Conservation (phyloP, 2,888 invertebrate genomes). For the Caenorhabditis sp. region DNA sequence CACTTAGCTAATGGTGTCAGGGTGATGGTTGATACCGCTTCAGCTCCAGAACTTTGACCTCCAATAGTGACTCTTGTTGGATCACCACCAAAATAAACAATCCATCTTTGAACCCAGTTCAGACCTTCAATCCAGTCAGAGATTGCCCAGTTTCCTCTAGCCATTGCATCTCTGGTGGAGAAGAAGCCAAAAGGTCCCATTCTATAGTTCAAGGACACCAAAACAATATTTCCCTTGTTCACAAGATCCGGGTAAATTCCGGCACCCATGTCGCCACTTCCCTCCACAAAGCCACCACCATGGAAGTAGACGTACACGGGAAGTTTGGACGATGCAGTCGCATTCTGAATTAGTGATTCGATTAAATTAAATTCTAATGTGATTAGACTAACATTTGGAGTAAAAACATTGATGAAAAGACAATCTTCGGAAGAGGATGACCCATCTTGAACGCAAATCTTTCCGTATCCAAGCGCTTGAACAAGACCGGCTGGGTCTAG, state of each 20-base stretch:
- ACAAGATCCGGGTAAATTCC: constrained; percentile 65
- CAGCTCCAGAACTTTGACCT: constrained; percentile 69
- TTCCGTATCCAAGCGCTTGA: constrained; percentile 56
- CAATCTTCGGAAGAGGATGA: constrained; percentile 54
- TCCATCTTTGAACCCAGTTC: constrained; percentile 69
- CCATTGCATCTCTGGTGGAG: constrained; percentile 62
- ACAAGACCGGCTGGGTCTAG: constrained; percentile 54
- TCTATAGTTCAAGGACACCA: constrained; percentile 68
- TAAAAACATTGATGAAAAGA: constrained; percentile 64
- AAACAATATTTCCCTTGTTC: constrained; percentile 58
- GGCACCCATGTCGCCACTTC: constrained; percentile 61
- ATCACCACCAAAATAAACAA: constrained; percentile 66
- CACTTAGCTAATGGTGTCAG: constrained; percentile 59
- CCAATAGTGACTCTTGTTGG: constrained; percentile 63
- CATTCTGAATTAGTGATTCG: constrained; percentile 37
- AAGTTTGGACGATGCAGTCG: constrained; percentile 47
- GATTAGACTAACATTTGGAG: constrained; percentile 55
- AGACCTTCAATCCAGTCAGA: constrained; percentile 66
- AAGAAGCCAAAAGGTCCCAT: constrained; percentile 70
- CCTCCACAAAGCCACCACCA: constrained; percentile 68
- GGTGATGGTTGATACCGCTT: constrained; percentile 65
- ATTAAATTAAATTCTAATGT: not conserved
- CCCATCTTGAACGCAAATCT: constrained; percentile 54
- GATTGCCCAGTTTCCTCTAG: constrained; percentile 67
- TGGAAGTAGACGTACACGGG: constrained; percentile 66